Evolutionary conservation across 2,797 vertebrate species (phyloP), one percentile per base, ranked within the genome.

Genomic region (Limnodromus scolopaceus): DNA sequence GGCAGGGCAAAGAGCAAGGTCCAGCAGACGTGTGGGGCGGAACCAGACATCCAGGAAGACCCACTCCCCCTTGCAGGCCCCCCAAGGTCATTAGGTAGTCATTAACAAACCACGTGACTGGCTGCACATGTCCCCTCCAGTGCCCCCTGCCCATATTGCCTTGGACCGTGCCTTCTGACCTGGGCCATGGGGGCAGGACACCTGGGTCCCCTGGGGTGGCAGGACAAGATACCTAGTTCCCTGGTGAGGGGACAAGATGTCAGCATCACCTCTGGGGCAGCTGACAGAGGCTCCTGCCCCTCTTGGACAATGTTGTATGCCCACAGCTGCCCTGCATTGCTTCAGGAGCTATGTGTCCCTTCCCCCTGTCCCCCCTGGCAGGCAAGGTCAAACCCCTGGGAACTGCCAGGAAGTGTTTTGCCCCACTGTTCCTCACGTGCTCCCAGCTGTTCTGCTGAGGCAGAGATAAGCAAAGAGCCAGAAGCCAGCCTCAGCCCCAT

Each of bases 21-120:
- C 84, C 84, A 70, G 39, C 1, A 2, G 80, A 30, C 24, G 11
- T 15, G 9, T 13, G 23, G 2, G 28, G 22, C 11, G 6, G 3
- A 81, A 15, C 18, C 53, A 71, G 45, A 32, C 2, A 1, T 43
- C 48, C 53, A 70, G 77, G 49, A 76, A 22, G 72, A 66, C 57
- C 49, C 0, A 2, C 8, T 68, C 28, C 16, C n/a, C 49, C 38
- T 39, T 3, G 1, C 3, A 6, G 16, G 10, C 13, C 14, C 23
- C 36, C 39, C 93, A 95, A 96, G 96, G 96, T 70, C 91, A 92
- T 89, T 93, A 93, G 91, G 55, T 2, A 97, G 76, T 95, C 60
- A 97, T 96, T 96, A 97, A 97, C 23, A 0, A 92, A 39, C 41
- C 72, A 84, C 0, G 0, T 76, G 81, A 76, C 63, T 34, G 38